phyloP scores from a whole-genome alignment of 37 sponge, comb jelly and placozoan genomes.

The Chondrosia reniformis region DNA sequence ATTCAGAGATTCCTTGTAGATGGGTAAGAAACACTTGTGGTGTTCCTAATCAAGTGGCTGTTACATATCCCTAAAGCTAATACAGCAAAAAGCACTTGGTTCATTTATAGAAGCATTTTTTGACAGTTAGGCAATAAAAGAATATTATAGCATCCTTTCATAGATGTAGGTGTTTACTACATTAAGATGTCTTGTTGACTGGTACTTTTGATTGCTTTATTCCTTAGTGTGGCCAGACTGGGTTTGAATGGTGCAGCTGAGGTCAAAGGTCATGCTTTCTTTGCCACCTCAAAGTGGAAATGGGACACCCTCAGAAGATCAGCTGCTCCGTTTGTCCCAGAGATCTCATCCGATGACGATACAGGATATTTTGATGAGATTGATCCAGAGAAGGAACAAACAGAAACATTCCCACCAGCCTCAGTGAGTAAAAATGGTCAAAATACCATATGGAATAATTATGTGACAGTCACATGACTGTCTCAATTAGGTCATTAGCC shows the following conservation, averaged over 20 bases:
- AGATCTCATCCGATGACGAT: constrained; percentile 81
- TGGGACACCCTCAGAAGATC: constrained; percentile 73
- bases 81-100: no score
- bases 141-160: no score
- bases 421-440: constrained; percentile 48
- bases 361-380: constrained; percentile 89
- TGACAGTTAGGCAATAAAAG: no score
- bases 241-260: constrained; percentile 66
- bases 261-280: constrained; percentile 76
- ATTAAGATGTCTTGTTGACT: no score
- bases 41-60: no score
- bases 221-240: constrained; percentile 63
- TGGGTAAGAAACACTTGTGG: constrained; percentile 72
- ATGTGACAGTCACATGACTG: no score
- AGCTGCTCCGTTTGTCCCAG: constrained; percentile 77
- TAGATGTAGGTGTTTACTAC: no score
- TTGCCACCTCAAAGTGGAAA: constrained; percentile 69
- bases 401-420: constrained; percentile 69
- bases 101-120: no score
- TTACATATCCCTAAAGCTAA: no score
- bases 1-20: constrained; percentile 67
- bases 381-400: constrained; percentile 65
- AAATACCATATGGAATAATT: no score
- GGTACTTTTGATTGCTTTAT: no score
- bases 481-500: no score